phyloP scores from a whole-genome alignment of 2,113 vertebrate species.

The Bos javanicus region DNA sequence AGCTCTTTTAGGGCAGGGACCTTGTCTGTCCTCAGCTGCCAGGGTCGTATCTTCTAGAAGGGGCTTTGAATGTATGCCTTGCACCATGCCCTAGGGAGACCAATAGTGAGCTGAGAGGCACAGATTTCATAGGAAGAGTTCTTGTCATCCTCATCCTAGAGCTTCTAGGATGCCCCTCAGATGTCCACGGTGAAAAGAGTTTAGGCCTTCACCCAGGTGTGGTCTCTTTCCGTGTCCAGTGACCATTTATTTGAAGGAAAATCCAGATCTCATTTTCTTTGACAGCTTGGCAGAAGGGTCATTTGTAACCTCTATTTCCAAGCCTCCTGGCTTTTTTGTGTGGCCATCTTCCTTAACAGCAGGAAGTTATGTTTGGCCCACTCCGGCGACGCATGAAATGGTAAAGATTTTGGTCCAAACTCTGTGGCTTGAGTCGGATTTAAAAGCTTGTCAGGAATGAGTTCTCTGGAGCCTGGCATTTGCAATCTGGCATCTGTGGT shows the following conservation, averaged over 20 bases:
- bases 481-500: not conserved
- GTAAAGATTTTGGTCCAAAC: slow-evolving; percentile 23
- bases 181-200: not conserved
- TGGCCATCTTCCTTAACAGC: not conserved
- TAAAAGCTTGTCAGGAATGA: slow-evolving; percentile 37
- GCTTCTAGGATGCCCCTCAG: not conserved
- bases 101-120: not conserved
- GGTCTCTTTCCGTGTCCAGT: not conserved
- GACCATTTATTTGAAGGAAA: slow-evolving; percentile 12
- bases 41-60: not conserved
- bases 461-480: slow-evolving; percentile 31
- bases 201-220: not conserved
- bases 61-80: not conserved
- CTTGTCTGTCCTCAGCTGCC: not conserved
- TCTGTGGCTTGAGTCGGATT: slow-evolving; percentile 13
- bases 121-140: not conserved
- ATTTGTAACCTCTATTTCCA: not conserved
- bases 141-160: not conserved
- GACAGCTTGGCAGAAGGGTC: not conserved
- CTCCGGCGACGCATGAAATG: not conserved
- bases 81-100: too few relatives aligned
- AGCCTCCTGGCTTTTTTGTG: not conserved
- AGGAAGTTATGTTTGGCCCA: slow-evolving; percentile 32
- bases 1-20: not conserved
- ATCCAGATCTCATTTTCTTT: slow-evolving; percentile 27